Conservation (phyloP, 2,113 vertebrate species). For the Silurus meridionalis region DNA sequence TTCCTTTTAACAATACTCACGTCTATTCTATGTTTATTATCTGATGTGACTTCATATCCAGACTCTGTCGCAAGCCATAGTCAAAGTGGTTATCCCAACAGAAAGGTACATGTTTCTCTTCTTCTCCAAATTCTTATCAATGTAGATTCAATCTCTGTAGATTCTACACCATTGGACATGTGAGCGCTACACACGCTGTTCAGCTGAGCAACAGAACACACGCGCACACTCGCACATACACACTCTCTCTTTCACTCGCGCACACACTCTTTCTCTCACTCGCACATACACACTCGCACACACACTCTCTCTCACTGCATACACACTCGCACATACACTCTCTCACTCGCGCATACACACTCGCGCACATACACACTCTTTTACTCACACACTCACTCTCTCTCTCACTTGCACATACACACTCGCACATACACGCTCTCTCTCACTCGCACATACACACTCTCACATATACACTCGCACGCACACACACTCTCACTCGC, state of each 20-base stretch:
- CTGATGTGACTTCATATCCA: slow-evolving; percentile 99
- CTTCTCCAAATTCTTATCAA: slow-evolving; percentile 97
- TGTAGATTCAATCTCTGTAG: slow-evolving; percentile 88
- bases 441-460: no score
- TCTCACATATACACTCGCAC: not conserved
- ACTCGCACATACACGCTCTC: no score
- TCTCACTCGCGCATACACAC: no score
- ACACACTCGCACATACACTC: no score
- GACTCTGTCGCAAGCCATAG: slow-evolving; percentile 99
- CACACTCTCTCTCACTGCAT: no score
- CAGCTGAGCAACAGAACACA: slow-evolving; percentile 89
- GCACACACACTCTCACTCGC: not conserved
- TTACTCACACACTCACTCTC: no score
- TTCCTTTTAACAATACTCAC: slow-evolving; percentile 99
- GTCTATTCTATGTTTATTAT: slow-evolving; percentile 99
- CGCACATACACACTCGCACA: no score
- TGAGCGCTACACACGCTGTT: slow-evolving; percentile 81
- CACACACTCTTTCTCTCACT: no score
- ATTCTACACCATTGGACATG: slow-evolving; percentile 71
- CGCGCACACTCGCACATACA: slow-evolving; percentile 27
- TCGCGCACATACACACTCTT: no score
- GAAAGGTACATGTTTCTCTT: slow-evolving; percentile 99
- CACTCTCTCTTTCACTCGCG: not conserved
- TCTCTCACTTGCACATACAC: no score
- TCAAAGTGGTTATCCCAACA: slow-evolving; percentile 99